Percentiles rank a stretch among this genome's conserved stretches.
These are phyloP conservation scores for Teleiodes luculella DNA, from an alignment of 2,888 invertebrate genomes.

Conservation along the genomic window DNA sequence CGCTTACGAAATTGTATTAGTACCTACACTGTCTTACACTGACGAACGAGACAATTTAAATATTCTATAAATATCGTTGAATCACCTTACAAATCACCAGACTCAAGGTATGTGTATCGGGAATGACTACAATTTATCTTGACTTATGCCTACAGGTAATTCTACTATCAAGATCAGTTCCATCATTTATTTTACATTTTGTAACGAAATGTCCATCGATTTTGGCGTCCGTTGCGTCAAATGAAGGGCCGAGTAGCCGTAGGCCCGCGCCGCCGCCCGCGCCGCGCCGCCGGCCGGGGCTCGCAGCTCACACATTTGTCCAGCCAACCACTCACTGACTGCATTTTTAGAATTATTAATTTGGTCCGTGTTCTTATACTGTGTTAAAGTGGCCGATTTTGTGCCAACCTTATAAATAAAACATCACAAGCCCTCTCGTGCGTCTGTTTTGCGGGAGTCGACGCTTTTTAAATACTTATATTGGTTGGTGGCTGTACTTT, in stretches of 20 bases:
- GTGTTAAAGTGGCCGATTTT: slow-evolving; percentile 69
- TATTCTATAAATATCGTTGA: no score
- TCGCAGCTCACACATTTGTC: slow-evolving; percentile 50
- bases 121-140: slow-evolving; percentile 3
- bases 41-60: no score
- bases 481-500: slow-evolving; percentile 30
- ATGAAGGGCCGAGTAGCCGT: slow-evolving; percentile 27
- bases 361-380: slow-evolving; percentile 67
- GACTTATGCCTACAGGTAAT: slow-evolving; percentile 1
- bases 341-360: slow-evolving; percentile 77
- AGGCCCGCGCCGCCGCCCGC: not conserved
- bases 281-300: slow-evolving; percentile 31
- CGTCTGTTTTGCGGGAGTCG: slow-evolving; percentile 50
- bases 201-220: slow-evolving; percentile 10
- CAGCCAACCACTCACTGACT: slow-evolving; percentile 46
- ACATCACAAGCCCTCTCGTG: slow-evolving; percentile 51
- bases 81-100: not conserved
- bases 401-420: slow-evolving; percentile 68
- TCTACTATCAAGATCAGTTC: slow-evolving; percentile 15
- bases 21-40: no score
- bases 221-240: slow-evolving; percentile 28
- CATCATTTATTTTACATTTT: slow-evolving; percentile 14
- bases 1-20: no score
- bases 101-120: not conserved
- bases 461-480: slow-evolving; percentile 53